Base-by-base conservation (phyloP, 2,113 vertebrate species). In the Ailurus styani region DNA sequence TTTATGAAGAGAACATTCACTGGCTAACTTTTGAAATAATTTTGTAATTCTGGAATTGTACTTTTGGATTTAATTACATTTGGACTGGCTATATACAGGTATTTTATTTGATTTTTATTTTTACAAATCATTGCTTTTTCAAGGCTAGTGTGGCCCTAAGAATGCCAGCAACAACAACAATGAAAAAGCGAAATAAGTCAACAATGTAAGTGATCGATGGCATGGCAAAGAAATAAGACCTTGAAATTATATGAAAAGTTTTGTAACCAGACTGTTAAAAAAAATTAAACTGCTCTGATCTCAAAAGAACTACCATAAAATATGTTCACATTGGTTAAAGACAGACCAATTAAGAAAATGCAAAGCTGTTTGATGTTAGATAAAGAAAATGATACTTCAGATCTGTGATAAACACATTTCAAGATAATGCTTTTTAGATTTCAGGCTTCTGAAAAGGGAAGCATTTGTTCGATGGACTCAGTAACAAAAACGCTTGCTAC, bases 331-430 rank as follows among this genome's bases (percentile, higher is more conserved):
- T 11, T 70, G 40, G 23, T 87, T 91, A 95, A 93, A 87, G 64
- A 91, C n/a, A 93, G 34, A 68, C 1, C 18, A 96, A 96, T 96
- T 95, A 96, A 91, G 89, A 89, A 90, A 96, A 97, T 96, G n/a
- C 10, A 96, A 93, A 98, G 34, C 23, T 34, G 6, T 75, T 78
- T 45, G 40, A 92, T 94, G 29, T 82, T 94, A 91, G 60, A 93
- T 88, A 88, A 94, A 73, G 50, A 94, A 96, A 91, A 55, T 88
- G 23, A 73, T 31, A 60, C 40, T 77, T 88, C 54, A 87, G 42
- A 70, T 62, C 29, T 79, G 11, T n/a, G 66, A 95, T 55, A 88
- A 96, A 60, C 42, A 68, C 54, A 55, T 83, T 83, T 95, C 72
- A 79, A 82, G 47, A 82, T 66, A 91, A 88, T 31, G 12, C 3